Evolutionary conservation across 2,797 vertebrate genomes (phyloP).

Genomic region (Helicolenus hilgendorfi): DNA sequence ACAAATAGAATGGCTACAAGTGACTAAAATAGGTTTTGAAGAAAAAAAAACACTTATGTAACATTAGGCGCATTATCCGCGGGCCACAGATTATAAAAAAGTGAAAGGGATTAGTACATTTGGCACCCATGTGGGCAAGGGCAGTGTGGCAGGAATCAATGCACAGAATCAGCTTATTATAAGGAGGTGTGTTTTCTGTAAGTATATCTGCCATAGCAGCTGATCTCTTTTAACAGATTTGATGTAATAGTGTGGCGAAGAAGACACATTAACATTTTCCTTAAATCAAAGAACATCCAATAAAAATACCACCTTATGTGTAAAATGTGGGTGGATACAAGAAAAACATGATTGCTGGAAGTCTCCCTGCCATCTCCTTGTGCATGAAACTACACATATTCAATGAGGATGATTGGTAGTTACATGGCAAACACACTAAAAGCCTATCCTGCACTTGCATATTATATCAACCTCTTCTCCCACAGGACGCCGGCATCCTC

Average conservation of each 20-base stretch:
- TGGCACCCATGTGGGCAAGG: constrained; percentile 35
- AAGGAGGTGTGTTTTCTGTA: neutral
- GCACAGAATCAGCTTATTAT: constrained; percentile 37
- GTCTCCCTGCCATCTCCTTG: neutral
- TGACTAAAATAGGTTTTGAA: constrained; percentile 27
- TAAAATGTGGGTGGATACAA: neutral
- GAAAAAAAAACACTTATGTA: constrained; percentile 24
- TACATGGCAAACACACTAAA: neutral
- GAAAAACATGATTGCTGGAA: neutral
- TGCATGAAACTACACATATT: neutral
- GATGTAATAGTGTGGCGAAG: neutral
- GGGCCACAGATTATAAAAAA: constrained; percentile 59
- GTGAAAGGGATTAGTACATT: constrained; percentile 59
- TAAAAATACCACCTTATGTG: neutral
- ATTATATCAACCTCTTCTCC: neutral
- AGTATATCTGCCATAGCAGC: constrained; percentile 1
- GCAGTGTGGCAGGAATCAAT: constrained; percentile 34
- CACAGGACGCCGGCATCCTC: too few relatives aligned
- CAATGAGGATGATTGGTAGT: neutral
- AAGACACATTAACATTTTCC: neutral
- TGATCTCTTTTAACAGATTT: neutral
- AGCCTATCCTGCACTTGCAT: neutral
- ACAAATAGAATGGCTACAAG: constrained; percentile 28
- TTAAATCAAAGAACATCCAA: neutral
- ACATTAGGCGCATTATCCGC: constrained; percentile 40